These are phyloP conservation scores for Hydroisotoma schaefferi DNA, from an alignment of 2,888 invertebrate genomes.

Conservation along the genomic window DNA sequence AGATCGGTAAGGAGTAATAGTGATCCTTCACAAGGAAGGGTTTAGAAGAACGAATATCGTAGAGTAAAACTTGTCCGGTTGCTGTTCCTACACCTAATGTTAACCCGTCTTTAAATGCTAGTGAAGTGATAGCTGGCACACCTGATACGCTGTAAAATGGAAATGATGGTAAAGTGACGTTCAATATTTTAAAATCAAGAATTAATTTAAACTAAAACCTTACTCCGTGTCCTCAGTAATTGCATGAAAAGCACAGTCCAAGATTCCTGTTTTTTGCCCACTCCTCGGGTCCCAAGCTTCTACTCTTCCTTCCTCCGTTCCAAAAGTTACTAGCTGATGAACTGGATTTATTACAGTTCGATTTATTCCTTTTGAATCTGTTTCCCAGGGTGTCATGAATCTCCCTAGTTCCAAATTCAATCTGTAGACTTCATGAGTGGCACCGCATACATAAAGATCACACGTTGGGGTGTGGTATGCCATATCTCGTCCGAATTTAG, in stretches of 20 bases:
- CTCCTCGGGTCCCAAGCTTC: slow-evolving; percentile 96
- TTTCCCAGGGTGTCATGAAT: slow-evolving; percentile 78
- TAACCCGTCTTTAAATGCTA: slow-evolving; percentile 57
- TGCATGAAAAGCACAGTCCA: slow-evolving; percentile 76
- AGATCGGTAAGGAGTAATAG: slow-evolving; percentile 87
- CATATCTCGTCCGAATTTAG: slow-evolving; percentile 92
- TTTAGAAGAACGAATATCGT: slow-evolving; percentile 87
- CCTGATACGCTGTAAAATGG: slow-evolving; percentile 60
- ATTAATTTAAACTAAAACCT: too few relatives aligned
- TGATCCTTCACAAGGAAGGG: slow-evolving; percentile 91
- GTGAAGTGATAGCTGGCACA: slow-evolving; percentile 71
- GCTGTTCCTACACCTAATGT: slow-evolving; percentile 81
- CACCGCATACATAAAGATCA: slow-evolving; percentile 89
- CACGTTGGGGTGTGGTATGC: slow-evolving; percentile 83
- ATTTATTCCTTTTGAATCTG: slow-evolving; percentile 72
- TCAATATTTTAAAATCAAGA: background rate
- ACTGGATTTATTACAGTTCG: slow-evolving; percentile 80
- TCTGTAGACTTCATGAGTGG: slow-evolving; percentile 79
- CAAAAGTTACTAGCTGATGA: slow-evolving; percentile 81
- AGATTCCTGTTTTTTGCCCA: slow-evolving; percentile 68
- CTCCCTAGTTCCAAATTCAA: slow-evolving; percentile 93
- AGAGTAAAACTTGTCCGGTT: slow-evolving; percentile 88
- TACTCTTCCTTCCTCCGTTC: slow-evolving; percentile 84
- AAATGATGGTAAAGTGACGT: slow-evolving; percentile 16
- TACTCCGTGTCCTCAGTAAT: slow-evolving; percentile 60